Base-by-base conservation (phyloP, 2,113 vertebrate species). In the Syngnathus scovelli region DNA sequence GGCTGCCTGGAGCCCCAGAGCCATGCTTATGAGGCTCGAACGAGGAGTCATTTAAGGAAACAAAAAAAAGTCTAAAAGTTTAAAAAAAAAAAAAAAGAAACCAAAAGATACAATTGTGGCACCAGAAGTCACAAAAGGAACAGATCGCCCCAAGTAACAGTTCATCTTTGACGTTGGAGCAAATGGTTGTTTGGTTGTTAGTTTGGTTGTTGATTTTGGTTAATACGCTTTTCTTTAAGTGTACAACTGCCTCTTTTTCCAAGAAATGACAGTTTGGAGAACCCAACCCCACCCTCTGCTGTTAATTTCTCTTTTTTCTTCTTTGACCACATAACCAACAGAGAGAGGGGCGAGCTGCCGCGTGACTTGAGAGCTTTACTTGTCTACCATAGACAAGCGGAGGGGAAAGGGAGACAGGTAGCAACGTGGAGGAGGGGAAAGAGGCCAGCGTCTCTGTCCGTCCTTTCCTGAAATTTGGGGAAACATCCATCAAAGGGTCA, bases 181-280 rank as follows among this genome's bases (percentile, higher is more conserved):
- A 88, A 88, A 86, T 85, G 84, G 85, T 89, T 90, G 89, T 90
- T 92, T 92, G 90, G 86, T 92, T 91, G 89, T 90, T 90, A 90
- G 89, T 92, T 92, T 92, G 90, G 90, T 92, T 90, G 88, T 91
- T 91, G 87, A 91, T 92, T 92, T 92, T 92, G 91, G 91, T 92
- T 93, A 90, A 83, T 89, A 91, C 81, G 91, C 90, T 92, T 88
- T 90, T 87, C 82, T 90, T 87, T 83, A 79, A 80, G 86, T 88
- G 84, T 89, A 71, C 85, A 84, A 89, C 89, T 85, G 90, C 89
- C 88, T 90, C 88, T 87, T 62, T 23, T 43, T 23, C 9, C 86
- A 81, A 88, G 87, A 89, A 90, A 90, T 73, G 84, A 88, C 89
- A 89, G 89, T 86, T 84, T 78, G 43, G 76, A 87, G 82, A 88